Percentiles rank a stretch among this genome's conserved stretches.
Conservation (phyloP, 2,113 vertebrate genomes). For the Uropsilus gracilis region DNA sequence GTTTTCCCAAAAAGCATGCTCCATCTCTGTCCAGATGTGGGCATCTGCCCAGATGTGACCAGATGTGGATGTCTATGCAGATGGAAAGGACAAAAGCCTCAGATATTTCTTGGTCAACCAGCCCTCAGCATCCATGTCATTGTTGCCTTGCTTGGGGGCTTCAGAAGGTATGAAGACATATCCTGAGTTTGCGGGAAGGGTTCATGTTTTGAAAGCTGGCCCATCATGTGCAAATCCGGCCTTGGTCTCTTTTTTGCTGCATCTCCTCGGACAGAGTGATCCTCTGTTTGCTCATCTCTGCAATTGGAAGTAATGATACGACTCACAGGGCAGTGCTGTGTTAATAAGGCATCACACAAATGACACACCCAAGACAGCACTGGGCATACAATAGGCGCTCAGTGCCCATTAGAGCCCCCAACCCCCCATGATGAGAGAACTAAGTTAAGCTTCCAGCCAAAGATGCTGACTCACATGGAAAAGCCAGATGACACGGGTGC, state of each 20-base stretch:
- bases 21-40: not conserved
- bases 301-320: not conserved
- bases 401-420: not conserved
- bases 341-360: rapidly evolving
- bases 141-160: not conserved
- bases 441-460: not conserved
- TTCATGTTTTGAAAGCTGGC: not conserved
- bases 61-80: not conserved
- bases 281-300: not conserved
- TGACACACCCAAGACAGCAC: rapidly evolving
- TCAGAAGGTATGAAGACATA: not conserved
- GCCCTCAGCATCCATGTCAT: not conserved
- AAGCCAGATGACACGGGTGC: not conserved
- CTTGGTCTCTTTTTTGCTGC: not conserved
- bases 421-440: not conserved
- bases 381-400: rapidly evolving
- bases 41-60: too few relatives aligned
- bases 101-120: not conserved
- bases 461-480: slow-evolving; percentile 22
- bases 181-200: not conserved
- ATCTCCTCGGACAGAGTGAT: not conserved
- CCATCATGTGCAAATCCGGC: not conserved
- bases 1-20: not conserved
- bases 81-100: not conserved
- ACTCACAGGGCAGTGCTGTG: not conserved